Evolutionary conservation across 2,888 invertebrate genomes (phyloP).

Genomic region (Eledone cirrhosa): DNA sequence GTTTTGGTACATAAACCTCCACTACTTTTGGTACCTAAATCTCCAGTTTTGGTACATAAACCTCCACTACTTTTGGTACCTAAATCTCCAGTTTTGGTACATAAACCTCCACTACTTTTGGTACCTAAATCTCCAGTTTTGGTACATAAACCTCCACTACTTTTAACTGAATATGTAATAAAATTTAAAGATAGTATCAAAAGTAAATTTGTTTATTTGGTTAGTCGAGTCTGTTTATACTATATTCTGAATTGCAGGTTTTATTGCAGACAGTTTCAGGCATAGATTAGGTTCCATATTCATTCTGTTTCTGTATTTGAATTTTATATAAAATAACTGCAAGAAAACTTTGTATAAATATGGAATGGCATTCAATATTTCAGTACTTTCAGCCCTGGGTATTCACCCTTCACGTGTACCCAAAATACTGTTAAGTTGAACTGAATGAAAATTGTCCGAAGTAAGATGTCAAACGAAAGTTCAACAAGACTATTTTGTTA

Average conservation of each 20-base stretch:
- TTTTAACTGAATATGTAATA: no score
- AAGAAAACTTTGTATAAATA: not conserved
- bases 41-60: no score
- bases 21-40: no score
- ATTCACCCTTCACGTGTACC: not conserved
- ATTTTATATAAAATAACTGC: not conserved
- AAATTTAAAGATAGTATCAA: no score
- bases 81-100: no score
- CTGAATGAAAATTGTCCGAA: not conserved
- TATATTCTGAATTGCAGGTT: not conserved
- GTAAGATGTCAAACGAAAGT: not conserved
- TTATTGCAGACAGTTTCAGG: not conserved
- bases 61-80: no score
- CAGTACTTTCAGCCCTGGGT: not conserved
- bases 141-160: no score
- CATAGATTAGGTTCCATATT: slow-evolving; percentile 10
- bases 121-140: no score
- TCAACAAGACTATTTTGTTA: not conserved
- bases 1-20: no score
- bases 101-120: no score
- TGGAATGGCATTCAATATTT: not conserved
- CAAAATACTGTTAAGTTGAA: not conserved
- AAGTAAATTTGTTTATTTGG: no score
- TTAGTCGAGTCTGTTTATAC: not conserved
- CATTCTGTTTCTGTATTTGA: not conserved